Evolutionary conservation across 2,797 vertebrate species (phyloP), one percentile per base, ranked within the genome.

Genomic region (Linurgus olivaceus): DNA sequence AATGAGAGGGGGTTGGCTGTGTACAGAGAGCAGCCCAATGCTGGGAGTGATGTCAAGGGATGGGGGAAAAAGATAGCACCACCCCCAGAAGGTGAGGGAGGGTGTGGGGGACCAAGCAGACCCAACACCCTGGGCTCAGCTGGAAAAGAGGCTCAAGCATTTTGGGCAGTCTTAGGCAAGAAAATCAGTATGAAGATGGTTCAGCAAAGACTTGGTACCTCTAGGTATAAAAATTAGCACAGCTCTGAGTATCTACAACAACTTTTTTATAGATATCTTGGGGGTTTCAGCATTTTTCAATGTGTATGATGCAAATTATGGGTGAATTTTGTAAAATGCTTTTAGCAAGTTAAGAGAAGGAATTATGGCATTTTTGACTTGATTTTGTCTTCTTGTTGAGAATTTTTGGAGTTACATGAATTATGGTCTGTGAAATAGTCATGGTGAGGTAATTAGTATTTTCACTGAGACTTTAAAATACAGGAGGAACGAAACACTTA

Each of bases 381-480:
- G 45, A 7, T 38, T 72, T 61, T n/a, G 17, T 63, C 37, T 57
- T 35, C 33, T 57, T 23, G 26, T 68, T 17, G 24, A 51, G 28
- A 25, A 29, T 54, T 81, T 72, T 75, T 75, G 3, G 72, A 84
- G 75, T 31, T 52, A 61, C 21, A 33, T 37, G 48, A 82, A 57
- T 90, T 67, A 67, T 16, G 51, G 47, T 61, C 76, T 77, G 29
- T 92, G 76, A 92, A 93, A 65, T 7, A 51, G 50, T 57, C 81
- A 77, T 23, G 21, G 38, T 61, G 76, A 80, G 42, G 52, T 72
- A 90, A 92, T 81, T 65, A 65, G 72, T 5, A 3, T 75, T 74
- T 88, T 83, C 38, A 68, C 12, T 1, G 4, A 35, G 24, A 11
- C 50, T 94, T 92, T 88, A 58, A 92, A 92, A 68, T 50, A 38